Base-by-base conservation (phyloP, 2,888 invertebrate species). In the Eutolmus rufibarbis region DNA sequence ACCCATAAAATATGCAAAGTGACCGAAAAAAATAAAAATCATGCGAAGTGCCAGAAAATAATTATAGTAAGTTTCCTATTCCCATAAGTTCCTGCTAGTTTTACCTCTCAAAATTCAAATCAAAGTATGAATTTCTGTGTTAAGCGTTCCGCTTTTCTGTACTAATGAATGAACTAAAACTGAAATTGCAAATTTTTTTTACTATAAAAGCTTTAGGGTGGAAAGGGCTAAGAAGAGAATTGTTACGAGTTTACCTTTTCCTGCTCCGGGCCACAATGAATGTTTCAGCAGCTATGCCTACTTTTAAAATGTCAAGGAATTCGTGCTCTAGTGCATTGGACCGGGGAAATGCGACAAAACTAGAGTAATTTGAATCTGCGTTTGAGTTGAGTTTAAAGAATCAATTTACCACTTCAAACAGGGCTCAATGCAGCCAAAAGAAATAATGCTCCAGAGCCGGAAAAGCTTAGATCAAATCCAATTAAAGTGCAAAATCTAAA, bases 401-500 rank as follows among this genome's bases (percentile, higher is more conserved):
- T 4, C 19, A 40, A 40, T 34, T 77, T 31, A 40, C 19, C 77
- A n/a, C 31, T 77, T 19, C 34, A 51, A 51, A 2, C 7, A 51
- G n/a, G 51, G 5, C n/a, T n/a, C 51, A 28, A 28, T 19, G 66
- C 9, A 66, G 12, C 12, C 28, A 66, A 23, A 66, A 66, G 23
- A 66, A 66, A 66, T 66, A 66, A 66, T 28, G 9, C 9, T 19
- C 23, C 23, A 12, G 28, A 66, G 12, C 66, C 12, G 28, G 66
- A 28, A 66, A 51, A 66, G 66, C 66, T 28, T n/a, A 28, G 12
- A 66, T 66, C 19, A 31, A 79, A 79, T 51, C 51, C 51, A 79
- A 51, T 79, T 79, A 46, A 51, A 51, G 46, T 16, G 79, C 79
- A 8, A 79, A 79, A 79, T 79, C 34, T n/a, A 46, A 79, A 79